Evolutionary conservation across 1,140 invertebrate genomes (phyloP).

Genomic region (Megalopta genalis): DNA sequence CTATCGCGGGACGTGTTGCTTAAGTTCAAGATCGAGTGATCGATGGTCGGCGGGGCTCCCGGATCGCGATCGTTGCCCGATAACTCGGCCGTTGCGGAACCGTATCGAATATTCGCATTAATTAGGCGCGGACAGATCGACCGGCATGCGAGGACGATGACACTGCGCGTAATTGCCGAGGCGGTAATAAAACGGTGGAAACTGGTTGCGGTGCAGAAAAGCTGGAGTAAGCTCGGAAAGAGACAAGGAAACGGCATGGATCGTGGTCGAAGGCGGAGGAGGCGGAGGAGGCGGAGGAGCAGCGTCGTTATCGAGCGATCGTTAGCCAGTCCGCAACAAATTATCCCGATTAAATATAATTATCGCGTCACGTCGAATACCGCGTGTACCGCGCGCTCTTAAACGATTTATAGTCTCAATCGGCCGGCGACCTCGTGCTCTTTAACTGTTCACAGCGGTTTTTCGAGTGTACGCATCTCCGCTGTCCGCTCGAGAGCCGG

Average conservation of each 20-base stretch:
- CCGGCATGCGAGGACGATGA: background rate
- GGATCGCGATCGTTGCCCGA: background rate
- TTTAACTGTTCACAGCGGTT: background rate
- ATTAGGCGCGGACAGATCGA: conserved; percentile 1
- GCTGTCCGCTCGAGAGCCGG: background rate
- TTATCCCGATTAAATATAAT: conserved; percentile 42
- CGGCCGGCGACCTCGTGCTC: background rate
- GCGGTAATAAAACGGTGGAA: conserved; percentile 1
- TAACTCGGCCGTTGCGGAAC: background rate
- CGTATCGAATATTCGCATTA: conserved; percentile 35
- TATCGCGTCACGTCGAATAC: conserved; percentile 33
- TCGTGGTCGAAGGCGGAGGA: too few relatives aligned
- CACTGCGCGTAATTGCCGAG: conserved; percentile 20
- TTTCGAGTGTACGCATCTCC: conserved; percentile 15
- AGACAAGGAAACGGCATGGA: background rate
- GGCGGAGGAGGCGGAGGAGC: too few relatives aligned
- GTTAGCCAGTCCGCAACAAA: background rate
- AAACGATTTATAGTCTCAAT: conserved; percentile 11
- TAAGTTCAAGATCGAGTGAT: background rate
- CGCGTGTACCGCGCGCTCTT: background rate
- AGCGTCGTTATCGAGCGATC: conserved; percentile 15
- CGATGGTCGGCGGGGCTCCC: background rate
- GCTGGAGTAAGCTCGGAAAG: background rate
- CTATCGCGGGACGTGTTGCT: background rate
- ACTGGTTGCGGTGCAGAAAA: conserved; percentile 21